Conservation (phyloP, 2,888 invertebrate species). For the Eurytoma californica region DNA sequence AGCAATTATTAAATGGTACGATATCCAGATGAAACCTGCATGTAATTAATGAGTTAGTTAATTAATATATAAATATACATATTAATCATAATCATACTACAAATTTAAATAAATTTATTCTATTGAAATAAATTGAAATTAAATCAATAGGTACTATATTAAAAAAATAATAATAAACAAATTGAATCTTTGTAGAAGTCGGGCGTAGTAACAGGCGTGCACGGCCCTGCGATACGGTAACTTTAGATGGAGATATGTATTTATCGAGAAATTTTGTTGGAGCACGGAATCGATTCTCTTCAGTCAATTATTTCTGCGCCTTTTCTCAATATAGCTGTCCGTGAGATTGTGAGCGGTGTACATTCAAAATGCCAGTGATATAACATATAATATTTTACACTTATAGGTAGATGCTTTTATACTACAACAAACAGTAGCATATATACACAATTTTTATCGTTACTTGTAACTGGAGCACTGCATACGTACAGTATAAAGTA, state of each 20-base stretch:
- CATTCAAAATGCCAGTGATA: too few relatives aligned
- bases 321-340: not conserved
- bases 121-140: not conserved
- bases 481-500: too few relatives aligned
- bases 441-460: not conserved
- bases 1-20: too few relatives aligned
- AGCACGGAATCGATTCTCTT: conserved; percentile 22
- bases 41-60: too few relatives aligned
- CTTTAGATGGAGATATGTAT: conserved; percentile 11
- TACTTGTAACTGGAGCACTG: not conserved
- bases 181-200: not conserved
- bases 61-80: too few relatives aligned
- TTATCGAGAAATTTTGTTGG: conserved; percentile 7
- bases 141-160: not conserved
- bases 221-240: conserved; percentile 22
- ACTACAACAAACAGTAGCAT: not conserved
- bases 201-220: not conserved
- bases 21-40: too few relatives aligned
- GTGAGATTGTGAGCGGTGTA: too few relatives aligned
- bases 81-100: not conserved
- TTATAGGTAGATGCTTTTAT: too few relatives aligned
- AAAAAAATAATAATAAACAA: not conserved
- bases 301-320: conserved; percentile 11
- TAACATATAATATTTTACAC: too few relatives aligned
- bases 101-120: not conserved